Base-by-base conservation (phyloP, 2,113 vertebrate genomes). In the Setophaga coronata region DNA sequence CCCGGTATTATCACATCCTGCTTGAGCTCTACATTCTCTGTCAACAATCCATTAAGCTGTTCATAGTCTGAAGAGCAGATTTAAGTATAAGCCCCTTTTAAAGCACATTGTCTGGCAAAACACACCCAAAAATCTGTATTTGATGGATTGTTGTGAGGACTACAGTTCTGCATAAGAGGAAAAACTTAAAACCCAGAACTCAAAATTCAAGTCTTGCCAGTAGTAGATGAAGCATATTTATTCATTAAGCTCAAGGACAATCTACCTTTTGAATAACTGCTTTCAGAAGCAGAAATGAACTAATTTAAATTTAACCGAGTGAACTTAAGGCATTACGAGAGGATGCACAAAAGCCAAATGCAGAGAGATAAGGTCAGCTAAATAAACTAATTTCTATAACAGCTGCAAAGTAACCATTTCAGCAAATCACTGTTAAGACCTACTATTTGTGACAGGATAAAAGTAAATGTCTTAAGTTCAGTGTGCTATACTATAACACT, bases 21-120 rank as follows among this genome's bases (percentile, higher is more conserved):
- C 60, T 72, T 80, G 74, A 90, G 73, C 60, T 90, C 51, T 80
- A 26, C 26, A 19, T 85, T 74, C 38, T 95, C 61, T 79, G 78
- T 79, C 89, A 93, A 87, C 72, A 95, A 92, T 79, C 73, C 66
- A 80, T 95, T 87, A 94, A 88, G 50, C 50, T 93, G 53, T 50
- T 74, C 5, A 2, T 58, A 78, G 67, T 83, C 67, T 78, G 85
- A 96, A 73, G 64, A 82, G 60, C 48, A 93, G 53, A 87, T 93
- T 95, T 87, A 84, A 67, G 58, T 29, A 28, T 95, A 90, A 74
- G 15, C 14, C 7, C 38, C 33, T 66, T 92, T 78, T 74, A 57
- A 87, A 92, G 56, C 47, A 79, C n/a, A 11, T 57, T 74, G 11
- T 67, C 56, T 94, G 64, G n/a, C 56, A 92, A 91, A 95, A 87